Base-by-base conservation (phyloP, 2,888 invertebrate genomes). In the Limnephilus rhombicus region DNA sequence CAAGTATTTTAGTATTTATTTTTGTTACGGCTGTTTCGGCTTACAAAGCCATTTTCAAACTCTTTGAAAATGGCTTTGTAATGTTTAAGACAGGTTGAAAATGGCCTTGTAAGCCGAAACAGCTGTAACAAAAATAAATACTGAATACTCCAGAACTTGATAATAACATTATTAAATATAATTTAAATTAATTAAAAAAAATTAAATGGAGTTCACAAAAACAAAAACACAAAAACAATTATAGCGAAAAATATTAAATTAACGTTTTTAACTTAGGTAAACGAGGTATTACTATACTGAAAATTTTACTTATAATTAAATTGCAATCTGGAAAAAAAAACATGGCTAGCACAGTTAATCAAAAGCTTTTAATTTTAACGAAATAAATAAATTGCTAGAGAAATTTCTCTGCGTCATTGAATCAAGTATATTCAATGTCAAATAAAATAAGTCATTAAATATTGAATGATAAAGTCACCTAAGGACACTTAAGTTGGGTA, bases 401-500 rank as follows among this genome's bases (percentile, higher is more conserved):
- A 68, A n/a, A 68, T 24, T 68, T 24, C n/a, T 68, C 24, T 24
- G 24, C 9, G n/a, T 68, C 68, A 68, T 24, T 68, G 68, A 9
- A 68, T 24, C n/a, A 9, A 53, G 5, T 53, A 53, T 68, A n/a
- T 68, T 68, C 68, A n/a, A 68, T 24, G 68, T 68, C 68, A 68
- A 68, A 68, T 68, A 68, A 68, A 68, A 68, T 5, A 68, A 68
- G 68, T 24, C 68, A 68, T 68, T 68, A 68, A 68, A 68, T 68
- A 68, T 24, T 68, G 2, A 68, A 68, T 9, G 24, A 24, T n/a
- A 41, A 37, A 83, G 91, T 92, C 88, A 92, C 88, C 92, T 92
- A 92, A 92, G 92, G 92, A 88, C 91, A 92, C 92, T 92, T 92
- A 49, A 88, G 88, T 81, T 85, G 37, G 37, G 9, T 37, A 83